Base-by-base conservation (phyloP, 2,113 vertebrate species). In the Rhabdornis inornatus region DNA sequence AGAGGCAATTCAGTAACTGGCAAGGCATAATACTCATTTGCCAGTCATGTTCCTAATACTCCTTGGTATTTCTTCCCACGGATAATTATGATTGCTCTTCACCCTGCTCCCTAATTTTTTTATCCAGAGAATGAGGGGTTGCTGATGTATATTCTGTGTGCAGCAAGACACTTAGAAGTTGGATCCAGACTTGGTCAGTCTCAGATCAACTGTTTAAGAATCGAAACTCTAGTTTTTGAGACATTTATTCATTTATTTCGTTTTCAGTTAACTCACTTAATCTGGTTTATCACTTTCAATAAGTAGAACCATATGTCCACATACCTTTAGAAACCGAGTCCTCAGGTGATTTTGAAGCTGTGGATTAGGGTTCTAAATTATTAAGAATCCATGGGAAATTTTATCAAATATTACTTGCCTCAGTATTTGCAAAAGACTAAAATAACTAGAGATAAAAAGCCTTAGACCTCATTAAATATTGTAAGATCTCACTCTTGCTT, bases 401-500 rank as follows among this genome's bases (percentile, higher is more conserved):
- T 90, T 89, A 69, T 80, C 53, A 81, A 37, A 82, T 70, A 60
- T 49, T 7, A 39, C 11, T 71, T 94, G 80, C 30, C 49, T 78
- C 20, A 70, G 35, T 89, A 81, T 91, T 83, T 85, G 53, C 20
- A 89, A 83, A 95, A 89, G 71, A 66, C 31, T 95, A 57, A 95
- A 97, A 89, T 50, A 40, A 6, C 33, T 61, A 50, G 47, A 95
- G 63, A 78, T 89, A 83, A 86, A 86, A 90, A 72, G 13, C 42
- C 13, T 31, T 25, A 87, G 93, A 88, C 63, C 47, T 47, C 31
- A 77, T 94, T 89, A 92, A 88, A 83, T 44, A n/a, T 19, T 64
- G 24, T 70, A 87, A 75, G 89, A 64, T 44, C 71, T 96, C 61
- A 61, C 25, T 92, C 69, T 70, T 74, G 33, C 64, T 65, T 27